A percentile compares a stretch with the other conserved stretches of the same genome.
phyloP scores from a whole-genome alignment of 2,113 vertebrate genomes.

The Lethenteron camtschaticum region DNA sequence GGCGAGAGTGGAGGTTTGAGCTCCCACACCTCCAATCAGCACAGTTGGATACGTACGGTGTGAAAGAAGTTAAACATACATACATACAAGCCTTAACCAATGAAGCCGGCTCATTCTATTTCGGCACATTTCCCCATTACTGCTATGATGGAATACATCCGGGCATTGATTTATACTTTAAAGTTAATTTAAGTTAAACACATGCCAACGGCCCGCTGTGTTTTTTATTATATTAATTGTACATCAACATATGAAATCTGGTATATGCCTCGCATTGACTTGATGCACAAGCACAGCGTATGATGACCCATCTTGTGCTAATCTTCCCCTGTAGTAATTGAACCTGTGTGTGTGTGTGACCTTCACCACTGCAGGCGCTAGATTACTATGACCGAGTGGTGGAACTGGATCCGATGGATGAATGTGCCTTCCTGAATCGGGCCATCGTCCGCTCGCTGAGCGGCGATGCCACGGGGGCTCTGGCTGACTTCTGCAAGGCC shows the following conservation, averaged over 20 bases:
- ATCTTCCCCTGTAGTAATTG: neutral
- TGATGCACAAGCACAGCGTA: neutral
- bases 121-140: no score
- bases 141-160: no score
- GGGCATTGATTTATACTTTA: no score
- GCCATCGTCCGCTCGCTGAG: constrained; percentile 27
- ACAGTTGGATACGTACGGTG: no score
- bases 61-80: no score
- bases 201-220: constrained; percentile 1
- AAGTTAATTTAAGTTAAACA: neutral
- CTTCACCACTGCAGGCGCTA: constrained; percentile 19
- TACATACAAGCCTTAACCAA: no score
- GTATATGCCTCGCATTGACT: neutral
- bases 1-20: no score
- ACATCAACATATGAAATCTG: neutral
- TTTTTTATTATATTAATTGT: neutral
- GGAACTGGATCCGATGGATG: constrained; percentile 24
- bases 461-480: constrained; percentile 24
- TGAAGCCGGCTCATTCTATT: no score
- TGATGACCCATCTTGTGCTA: neutral
- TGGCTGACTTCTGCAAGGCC: constrained; percentile 28
- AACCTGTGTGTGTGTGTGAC: neutral
- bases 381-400: constrained; percentile 30
- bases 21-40: no score
- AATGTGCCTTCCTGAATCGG: constrained; percentile 28